Conservation (phyloP, 2,888 invertebrate genomes). For the Cosmopolites sordidus region DNA sequence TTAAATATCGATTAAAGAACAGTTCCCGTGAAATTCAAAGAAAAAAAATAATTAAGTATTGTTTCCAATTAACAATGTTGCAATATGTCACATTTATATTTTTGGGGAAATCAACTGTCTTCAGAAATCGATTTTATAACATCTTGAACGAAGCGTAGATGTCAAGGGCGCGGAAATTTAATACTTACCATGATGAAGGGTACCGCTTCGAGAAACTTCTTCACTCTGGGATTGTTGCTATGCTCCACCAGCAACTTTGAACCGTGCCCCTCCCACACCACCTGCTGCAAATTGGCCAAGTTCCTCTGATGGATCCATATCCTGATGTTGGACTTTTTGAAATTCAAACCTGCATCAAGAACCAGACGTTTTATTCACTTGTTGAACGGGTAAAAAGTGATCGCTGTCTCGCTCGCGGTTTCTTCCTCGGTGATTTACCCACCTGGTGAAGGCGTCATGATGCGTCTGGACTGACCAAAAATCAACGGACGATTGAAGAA, state of each 20-base stretch:
- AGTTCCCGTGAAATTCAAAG: too few species aligned
- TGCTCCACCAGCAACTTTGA: conserved; percentile 76
- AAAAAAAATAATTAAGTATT: too few species aligned
- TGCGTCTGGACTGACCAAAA: conserved; percentile 1
- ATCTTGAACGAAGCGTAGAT: too few species aligned
- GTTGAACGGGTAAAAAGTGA: conserved; percentile 12
- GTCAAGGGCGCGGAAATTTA: background rate
- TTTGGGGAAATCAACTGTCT: too few species aligned
- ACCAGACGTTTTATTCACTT: background rate
- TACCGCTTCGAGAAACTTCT: conserved; percentile 85
- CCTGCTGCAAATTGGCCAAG: conserved; percentile 77
- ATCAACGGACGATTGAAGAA: conserved; percentile 17
- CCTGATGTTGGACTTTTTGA: conserved; percentile 71
- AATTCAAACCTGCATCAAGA: conserved; percentile 56
- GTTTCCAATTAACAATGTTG: too few species aligned
- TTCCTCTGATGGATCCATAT: conserved; percentile 96
- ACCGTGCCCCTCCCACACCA: conserved; percentile 89
- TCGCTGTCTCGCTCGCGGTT: background rate
- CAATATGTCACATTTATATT: too few species aligned
- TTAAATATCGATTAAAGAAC: too few species aligned
- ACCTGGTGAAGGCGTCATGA: too few species aligned
- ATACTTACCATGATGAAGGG: conserved; percentile 81
- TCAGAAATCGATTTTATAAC: too few species aligned
- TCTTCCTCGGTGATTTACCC: too few species aligned
- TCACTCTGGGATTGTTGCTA: conserved; percentile 77